phyloP scores from a whole-genome alignment of 2,888 invertebrate species.

The Protodeltote pygarga region DNA sequence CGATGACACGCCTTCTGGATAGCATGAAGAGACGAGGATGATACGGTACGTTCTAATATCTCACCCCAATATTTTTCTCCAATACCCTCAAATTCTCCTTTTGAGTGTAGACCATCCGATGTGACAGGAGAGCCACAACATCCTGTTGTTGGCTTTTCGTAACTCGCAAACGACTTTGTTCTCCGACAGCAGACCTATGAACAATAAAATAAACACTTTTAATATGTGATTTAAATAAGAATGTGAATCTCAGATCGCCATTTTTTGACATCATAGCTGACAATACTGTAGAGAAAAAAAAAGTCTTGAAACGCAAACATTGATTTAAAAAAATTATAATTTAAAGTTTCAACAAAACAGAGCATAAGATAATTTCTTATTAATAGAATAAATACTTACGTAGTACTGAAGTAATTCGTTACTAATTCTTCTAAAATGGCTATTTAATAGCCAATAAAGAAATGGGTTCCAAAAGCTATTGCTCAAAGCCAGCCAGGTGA shows the following conservation, averaged over 20 bases:
- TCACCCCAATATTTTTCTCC: conserved; percentile 92
- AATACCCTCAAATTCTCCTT: conserved; percentile 89
- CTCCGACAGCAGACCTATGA: conserved; percentile 79
- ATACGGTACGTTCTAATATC: conserved; percentile 92
- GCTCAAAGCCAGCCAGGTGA: conserved; percentile 95
- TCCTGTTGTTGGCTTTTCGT: conserved; percentile 77
- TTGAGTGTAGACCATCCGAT: conserved; percentile 81
- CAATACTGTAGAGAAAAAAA: too few relatives aligned
- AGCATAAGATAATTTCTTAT: too few relatives aligned
- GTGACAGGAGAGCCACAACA: conserved; percentile 82
- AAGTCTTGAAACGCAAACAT: too few relatives aligned
- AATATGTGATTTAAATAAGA: too few relatives aligned
- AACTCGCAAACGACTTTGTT: conserved; percentile 70
- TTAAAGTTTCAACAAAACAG: too few relatives aligned
- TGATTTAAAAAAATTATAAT: too few relatives aligned
- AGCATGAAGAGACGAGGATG: conserved; percentile 91
- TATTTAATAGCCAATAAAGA: conserved; percentile 95
- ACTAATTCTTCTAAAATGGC: conserved; percentile 93
- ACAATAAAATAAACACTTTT: conserved; percentile 17
- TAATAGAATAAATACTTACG: conserved; percentile 87
- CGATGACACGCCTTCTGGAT: conserved; percentile 86
- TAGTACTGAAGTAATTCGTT: conserved; percentile 91
- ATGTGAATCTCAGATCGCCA: too few relatives aligned
- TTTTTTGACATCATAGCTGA: too few relatives aligned
- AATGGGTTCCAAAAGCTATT: conserved; percentile 97